Base-by-base conservation (phyloP, 2,797 vertebrate species). In the Brachyalestes nurse region DNA sequence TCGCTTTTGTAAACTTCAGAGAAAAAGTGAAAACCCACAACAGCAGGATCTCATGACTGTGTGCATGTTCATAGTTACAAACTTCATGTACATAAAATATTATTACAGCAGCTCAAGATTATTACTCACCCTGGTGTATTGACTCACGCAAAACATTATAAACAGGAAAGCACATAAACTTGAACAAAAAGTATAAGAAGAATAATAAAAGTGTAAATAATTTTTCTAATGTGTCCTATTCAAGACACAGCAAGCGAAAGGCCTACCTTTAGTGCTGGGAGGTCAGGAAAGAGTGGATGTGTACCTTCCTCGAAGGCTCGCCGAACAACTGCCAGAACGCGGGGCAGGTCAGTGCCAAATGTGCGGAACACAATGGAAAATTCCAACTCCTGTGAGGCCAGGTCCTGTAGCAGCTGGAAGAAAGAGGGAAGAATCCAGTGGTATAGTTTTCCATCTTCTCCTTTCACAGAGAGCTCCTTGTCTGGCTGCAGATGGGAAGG, bases 401-500 rank as follows among this genome's bases (percentile, higher is more conserved):
- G 90, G 61, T 93, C 82, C 74, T 88, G 91, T 76, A 98, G 90
- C 53, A 98, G 92, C 87, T 90, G 94, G 88, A 97, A 96, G 90
- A 98, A 97, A 84, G 96, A 92, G 2, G 97, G 97, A 1, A 98
- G 90, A 81, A 98, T 93, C 87, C 95, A 93, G 90, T 98, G 95
- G 90, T 96, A 97, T 45, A 89, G 81, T 1, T 85, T 88, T 4
- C 92, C 91, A 0, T 91, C 86, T 73, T 96, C 95, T 0, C 90
- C 96, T 21, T 61, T 91, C 0, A 94, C 87, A 0, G 93, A 90
- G 77, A 98, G 88, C 60, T 89, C 86, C 9, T 86, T 81, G 88
- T 96, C 92, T 87, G 87, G 77, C 79, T 49, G 21, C 67, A 85
- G 72, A 74, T 85, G 91, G 6, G 90, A 88, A 0, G 92, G 93